These are phyloP conservation scores for Scotopteryx bipunctaria DNA, from an alignment of 2,888 invertebrate genomes.

Conservation along the genomic window DNA sequence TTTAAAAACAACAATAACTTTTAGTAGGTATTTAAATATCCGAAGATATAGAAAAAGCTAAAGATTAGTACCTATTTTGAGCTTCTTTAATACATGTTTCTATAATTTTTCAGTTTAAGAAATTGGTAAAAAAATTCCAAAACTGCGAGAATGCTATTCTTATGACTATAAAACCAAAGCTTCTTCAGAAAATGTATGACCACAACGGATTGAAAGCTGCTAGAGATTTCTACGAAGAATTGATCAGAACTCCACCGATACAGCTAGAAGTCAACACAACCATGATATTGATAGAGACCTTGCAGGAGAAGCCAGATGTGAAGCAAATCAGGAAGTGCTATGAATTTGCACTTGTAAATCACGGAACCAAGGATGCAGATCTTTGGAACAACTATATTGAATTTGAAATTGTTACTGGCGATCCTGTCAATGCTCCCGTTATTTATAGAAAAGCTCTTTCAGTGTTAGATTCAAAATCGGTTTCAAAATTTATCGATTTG, in stretches of 20 bases:
- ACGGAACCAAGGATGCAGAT: conserved; percentile 85
- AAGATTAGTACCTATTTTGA: too few relatives aligned
- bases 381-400: conserved; percentile 89
- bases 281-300: conserved; percentile 83
- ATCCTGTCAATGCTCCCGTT: conserved; percentile 77
- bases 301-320: conserved; percentile 68
- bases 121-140: conserved; percentile 65
- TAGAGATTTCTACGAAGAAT: conserved; percentile 84
- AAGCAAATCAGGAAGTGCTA: conserved; percentile 83
- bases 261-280: conserved; percentile 84
- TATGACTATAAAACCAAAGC: conserved; percentile 82
- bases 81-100: too few relatives aligned
- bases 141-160: conserved; percentile 77
- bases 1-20: too few relatives aligned
- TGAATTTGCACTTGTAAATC: conserved; percentile 85
- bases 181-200: conserved; percentile 83
- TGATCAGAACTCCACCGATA: conserved; percentile 83
- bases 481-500: conserved; percentile 80
- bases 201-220: conserved; percentile 81
- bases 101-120: conserved; percentile 64
- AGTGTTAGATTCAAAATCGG: conserved; percentile 77
- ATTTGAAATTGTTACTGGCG: conserved; percentile 86
- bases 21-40: too few relatives aligned
- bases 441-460: conserved; percentile 86
- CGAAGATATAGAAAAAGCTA: too few relatives aligned